Evolutionary conservation across 1,140 invertebrate genomes (phyloP).

Genomic region (Tetragonula clypearis): DNA sequence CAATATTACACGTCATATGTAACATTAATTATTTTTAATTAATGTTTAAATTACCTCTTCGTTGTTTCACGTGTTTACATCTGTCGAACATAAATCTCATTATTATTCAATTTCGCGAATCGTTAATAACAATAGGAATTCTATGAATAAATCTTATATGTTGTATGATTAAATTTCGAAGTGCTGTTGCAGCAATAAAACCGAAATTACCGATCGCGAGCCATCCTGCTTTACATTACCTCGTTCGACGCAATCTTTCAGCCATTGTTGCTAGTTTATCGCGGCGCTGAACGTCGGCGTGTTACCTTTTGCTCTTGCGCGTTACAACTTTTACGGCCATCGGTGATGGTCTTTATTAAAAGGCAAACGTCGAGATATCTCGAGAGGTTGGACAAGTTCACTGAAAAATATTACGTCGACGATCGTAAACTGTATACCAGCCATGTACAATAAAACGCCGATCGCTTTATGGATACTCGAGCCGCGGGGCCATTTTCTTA

Average conservation of each 20-base stretch:
- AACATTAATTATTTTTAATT: too few species aligned
- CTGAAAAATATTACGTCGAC: not conserved
- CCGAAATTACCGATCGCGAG: too few species aligned
- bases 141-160: not conserved
- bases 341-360: not conserved
- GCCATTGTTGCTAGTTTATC: not conserved
- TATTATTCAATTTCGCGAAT: too few species aligned
- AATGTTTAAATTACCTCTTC: too few species aligned
- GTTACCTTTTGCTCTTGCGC: not conserved
- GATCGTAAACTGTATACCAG: conserved; percentile 3
- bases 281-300: too few species aligned
- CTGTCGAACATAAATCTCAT: too few species aligned
- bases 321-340: not conserved
- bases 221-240: not conserved
- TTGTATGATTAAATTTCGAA: not conserved
- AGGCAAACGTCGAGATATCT: not conserved
- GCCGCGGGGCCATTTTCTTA: conserved; percentile 11
- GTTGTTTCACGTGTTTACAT: too few species aligned
- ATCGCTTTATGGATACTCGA: conserved; percentile 17
- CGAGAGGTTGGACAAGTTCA: not conserved
- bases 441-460: not conserved
- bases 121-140: not conserved
- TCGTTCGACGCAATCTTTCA: not conserved
- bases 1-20: too few species aligned
- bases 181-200: not conserved